These are phyloP conservation scores for Candoia aspera DNA, from an alignment of 2,113 vertebrate genomes.

Conservation along the genomic window DNA sequence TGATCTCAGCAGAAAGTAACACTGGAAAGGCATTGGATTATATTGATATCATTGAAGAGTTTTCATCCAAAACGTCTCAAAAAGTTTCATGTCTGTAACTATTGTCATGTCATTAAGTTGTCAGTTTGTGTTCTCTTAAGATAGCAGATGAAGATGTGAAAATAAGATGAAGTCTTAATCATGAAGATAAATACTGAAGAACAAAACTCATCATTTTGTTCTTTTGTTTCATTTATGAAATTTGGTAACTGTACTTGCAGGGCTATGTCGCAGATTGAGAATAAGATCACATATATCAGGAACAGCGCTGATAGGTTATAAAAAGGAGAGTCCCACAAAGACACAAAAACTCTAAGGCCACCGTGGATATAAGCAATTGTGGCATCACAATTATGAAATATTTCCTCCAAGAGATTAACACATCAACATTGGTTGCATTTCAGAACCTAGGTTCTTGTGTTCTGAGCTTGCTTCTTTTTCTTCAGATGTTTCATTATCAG, in stretches of 20 bases:
- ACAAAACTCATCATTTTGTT: not conserved
- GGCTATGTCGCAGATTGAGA: not conserved
- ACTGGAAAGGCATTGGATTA: not conserved
- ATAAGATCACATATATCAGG: not conserved
- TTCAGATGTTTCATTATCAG: not conserved
- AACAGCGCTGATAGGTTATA: not conserved
- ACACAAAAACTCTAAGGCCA: not conserved
- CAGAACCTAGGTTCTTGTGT: not conserved
- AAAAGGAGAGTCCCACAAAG: not conserved
- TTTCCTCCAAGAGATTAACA: not conserved
- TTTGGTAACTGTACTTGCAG: not conserved
- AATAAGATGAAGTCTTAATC: not conserved
- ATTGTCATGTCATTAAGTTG: not conserved
- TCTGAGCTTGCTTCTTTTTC: not conserved
- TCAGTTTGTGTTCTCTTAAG: not conserved
- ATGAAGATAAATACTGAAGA: not conserved
- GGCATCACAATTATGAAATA: not conserved
- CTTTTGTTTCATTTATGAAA: not conserved
- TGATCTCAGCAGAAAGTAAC: not conserved
- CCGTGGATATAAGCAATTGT: not conserved
- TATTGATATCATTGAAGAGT: not conserved
- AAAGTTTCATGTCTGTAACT: not conserved
- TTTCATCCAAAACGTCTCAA: not conserved
- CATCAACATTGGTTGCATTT: not conserved
- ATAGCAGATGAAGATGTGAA: not conserved